Evolutionary conservation across 2,797 vertebrate genomes (phyloP), one percentile per base, ranked within the genome.

Genomic region (Thamnophis elegans): DNA sequence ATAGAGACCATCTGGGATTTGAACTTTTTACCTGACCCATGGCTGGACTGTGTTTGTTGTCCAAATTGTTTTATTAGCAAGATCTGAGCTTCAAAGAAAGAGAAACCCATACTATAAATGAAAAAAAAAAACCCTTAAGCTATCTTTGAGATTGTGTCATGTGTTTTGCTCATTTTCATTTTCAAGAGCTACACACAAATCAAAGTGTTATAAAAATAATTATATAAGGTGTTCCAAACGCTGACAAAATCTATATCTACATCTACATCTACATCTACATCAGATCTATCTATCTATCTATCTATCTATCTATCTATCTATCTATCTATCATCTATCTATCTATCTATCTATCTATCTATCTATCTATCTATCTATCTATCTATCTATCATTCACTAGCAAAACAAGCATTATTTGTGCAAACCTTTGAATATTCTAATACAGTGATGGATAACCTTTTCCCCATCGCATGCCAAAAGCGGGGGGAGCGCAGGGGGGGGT

Each of bases 1-100:
- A 78, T 93, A 94, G 68, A 59, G 93, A 88, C 95, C 95, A 89
- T 93, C 96, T 97, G 97, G 97, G 97, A 95, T 93, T 91, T 97
- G 95, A 94, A 96, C 94, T 92, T 92, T 94, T 58, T 59, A 91
- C 92, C 94, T 95, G 96, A 95, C 96, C 96, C 95, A 55, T 20
- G 32, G 92, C 95, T 90, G 91, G 94, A 93, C 95, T 93, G 55
- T 91, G 85, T 93, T 93, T 94, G 92, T 93, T 94, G 59, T 93
- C 93, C 55, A 22, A 86, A 93, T 94, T 94, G 92, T 73, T 96
- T 96, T 95, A 97, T 97, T 96, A 94, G 90, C 90, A 91, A 32
- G 42, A 93, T 92, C 87, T 92, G 92, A 92, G 90, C 93, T 93
- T n/a, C 47, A 68, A 91, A 95, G 65, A 85, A 92, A 87, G 78